These are phyloP conservation scores for Ochropacha duplaris DNA, from an alignment of 2,888 invertebrate species.

Conservation along the genomic window DNA sequence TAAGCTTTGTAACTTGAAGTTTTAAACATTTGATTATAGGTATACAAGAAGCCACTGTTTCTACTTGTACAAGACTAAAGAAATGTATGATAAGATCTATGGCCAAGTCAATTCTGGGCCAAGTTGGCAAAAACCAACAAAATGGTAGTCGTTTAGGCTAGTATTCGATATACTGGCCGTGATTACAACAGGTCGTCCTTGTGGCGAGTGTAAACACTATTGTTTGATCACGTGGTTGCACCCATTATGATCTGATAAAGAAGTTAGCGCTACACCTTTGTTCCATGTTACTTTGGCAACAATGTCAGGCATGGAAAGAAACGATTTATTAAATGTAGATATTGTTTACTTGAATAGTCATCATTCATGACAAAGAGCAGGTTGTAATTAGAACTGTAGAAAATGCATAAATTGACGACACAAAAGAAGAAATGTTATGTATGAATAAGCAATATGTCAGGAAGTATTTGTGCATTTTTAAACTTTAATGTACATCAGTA, in stretches of 20 bases:
- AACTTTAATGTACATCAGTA: no score
- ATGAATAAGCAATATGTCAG: background rate
- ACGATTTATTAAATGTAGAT: constrained; percentile 15
- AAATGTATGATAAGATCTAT: background rate
- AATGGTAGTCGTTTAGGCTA: no score
- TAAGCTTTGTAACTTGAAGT: no score
- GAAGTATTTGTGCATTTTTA: background rate
- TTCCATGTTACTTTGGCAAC: constrained; percentile 33
- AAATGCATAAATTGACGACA: background rate
- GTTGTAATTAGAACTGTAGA: background rate
- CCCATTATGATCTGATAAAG: constrained; percentile 71
- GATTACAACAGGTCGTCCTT: constrained; percentile 59
- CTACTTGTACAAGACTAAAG: no score
- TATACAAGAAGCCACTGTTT: no score
- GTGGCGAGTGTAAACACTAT: constrained; percentile 72
- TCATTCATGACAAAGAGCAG: background rate
- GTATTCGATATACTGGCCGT: constrained; percentile 46
- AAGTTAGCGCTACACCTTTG: constrained; percentile 57
- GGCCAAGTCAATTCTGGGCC: background rate
- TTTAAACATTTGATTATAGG: no score
- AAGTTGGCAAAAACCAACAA: constrained; percentile 43
- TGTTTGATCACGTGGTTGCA: constrained; percentile 74
- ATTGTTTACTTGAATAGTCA: background rate
- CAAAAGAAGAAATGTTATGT: background rate
- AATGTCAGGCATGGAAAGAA: constrained; percentile 34